Evolutionary conservation across 2,113 vertebrate genomes (phyloP), one percentile per base, ranked within the genome.

Genomic region (Pontoporia blainvillei): DNA sequence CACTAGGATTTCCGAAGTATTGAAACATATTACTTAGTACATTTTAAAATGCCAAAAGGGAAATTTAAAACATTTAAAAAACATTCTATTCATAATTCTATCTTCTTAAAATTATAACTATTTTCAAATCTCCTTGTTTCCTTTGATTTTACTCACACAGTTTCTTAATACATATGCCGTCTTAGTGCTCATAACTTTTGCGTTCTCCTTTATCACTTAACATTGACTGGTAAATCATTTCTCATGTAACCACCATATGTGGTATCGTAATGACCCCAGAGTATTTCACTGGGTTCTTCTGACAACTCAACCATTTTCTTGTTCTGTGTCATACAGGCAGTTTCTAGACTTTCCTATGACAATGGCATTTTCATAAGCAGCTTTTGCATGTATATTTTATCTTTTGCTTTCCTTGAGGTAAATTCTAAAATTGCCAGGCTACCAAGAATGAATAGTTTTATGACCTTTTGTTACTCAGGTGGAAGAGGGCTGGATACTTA

Each of bases 401-500:
- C 78, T 71, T 64, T 20, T 20, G 11, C 5, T 78, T 92, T 90
- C n/a, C 62, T 95, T 59, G 36, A 79, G 86, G 62, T 59, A 75
- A 86, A 62, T 78, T 89, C 36, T 41, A 44, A 79, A 69, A 25
- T 83, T 41, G n/a, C 15, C 25, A 81, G 84, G 41, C 8, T 49
- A 46, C 52, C 1, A 1, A 39, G n/a, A 27, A 86, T 15, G 29
- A 17, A 4, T n/a, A 44, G 15, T 39, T 13, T 25, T n/a, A 18
- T 12, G 25, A 31, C 4, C 12, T 79, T 54, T 59, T 59, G 79
- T 49, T 17, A 8, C 11, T 2, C 1, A 2, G 18, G n/a, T 31
- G 82, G 78, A 73, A 49, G 92, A 81, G 9, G 44, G 59, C 73
- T 31, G 66, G 79, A 54, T 82, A 99, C 99, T 99, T 97, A 99